Percentiles rank a stretch among this genome's conserved stretches.
Evolutionary conservation across 2,888 invertebrate genomes (phyloP).

Genomic region (Trissoscelio sp.): DNA sequence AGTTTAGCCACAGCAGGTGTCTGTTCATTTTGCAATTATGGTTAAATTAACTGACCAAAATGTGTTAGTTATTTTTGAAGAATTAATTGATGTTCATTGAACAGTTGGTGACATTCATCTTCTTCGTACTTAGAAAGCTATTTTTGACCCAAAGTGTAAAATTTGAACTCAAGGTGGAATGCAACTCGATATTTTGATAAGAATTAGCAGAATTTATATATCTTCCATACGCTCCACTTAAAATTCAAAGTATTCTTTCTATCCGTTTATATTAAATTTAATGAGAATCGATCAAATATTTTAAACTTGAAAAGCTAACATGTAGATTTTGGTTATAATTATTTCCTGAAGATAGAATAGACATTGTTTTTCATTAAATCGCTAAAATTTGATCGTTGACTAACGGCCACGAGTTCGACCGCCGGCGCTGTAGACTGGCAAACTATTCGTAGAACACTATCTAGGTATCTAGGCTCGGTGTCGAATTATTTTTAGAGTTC

Average conservation of each 20-base stretch:
- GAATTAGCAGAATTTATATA: neutral
- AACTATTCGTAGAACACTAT: constrained; percentile 83
- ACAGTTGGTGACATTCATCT: constrained; percentile 35
- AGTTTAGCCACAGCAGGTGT: neutral
- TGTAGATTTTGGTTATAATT: constrained; percentile 19
- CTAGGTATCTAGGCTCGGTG: constrained; percentile 84
- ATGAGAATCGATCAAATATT: neutral
- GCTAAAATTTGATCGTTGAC: constrained; percentile 72
- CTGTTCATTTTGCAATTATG: neutral
- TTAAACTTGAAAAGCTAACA: neutral
- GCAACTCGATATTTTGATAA: neutral
- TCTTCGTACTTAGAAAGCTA: too few relatives aligned
- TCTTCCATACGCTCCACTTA: too few relatives aligned
- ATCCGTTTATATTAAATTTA: neutral
- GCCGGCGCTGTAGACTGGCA: constrained; percentile 73
- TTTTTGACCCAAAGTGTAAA: too few relatives aligned
- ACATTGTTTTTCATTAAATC: constrained; percentile 56
- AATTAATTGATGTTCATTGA: constrained; percentile 22
- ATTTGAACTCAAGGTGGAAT: too few relatives aligned
- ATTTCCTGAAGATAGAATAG: constrained; percentile 33
- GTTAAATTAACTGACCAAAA: neutral
- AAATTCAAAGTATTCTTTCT: too few relatives aligned
- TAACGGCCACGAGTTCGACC: constrained; percentile 76
- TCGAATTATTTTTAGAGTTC: constrained; percentile 83
- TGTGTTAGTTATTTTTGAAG: neutral